Base-by-base conservation (phyloP, 53 echinoderm and acorn worm species). In the Hippasteria phrygiana region DNA sequence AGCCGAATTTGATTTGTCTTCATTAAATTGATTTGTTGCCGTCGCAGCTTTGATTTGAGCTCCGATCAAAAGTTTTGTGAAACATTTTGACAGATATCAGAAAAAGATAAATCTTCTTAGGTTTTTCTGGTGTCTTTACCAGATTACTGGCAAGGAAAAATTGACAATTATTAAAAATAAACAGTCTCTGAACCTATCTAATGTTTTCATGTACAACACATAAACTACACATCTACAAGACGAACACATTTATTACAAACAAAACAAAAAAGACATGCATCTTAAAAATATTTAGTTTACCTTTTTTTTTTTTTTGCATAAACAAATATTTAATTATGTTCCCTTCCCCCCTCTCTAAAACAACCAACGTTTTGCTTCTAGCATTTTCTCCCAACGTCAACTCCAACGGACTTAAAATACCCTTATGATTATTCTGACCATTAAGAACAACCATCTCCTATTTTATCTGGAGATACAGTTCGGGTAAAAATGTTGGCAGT, bases 171-270 rank as follows among this genome's bases (percentile, higher is more conserved):
- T 35, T 67, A 67, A 67, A 67, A 67, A 35, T 34, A 67, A 67
- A 67, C 69, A 33, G 69, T 8, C 59, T 59, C 20, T 33, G 27
- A 67, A 67, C 16, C 69, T 37, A 67, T 35, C 69, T 37, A 67
- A 67, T 5, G 3, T 8, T 67, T 16, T 6, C 29, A 29, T 28
- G 11, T 65, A 0, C 4, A 27, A 33, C 69, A 67, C 16, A 67
- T 1, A 20, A 24, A 63, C 69, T 67, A 67, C 69, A 67, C n/a
- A 67, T 7, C 69, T 67, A 67, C 35, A 35, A 67, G 69, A 67
- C 69, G 34, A 33, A 11, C 36, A 67, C 69, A 33, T 17, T 0
- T 34, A 5, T 11, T 3, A 42, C 9, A 73, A 14, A 73, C 67
- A 5, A 34, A 17, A 42, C 9, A 73, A 14, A 73, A 43, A 17